These are phyloP conservation scores for Mormyrops boulengeri DNA, from an alignment of 2,797 vertebrate genomes.

Conservation along the genomic window DNA sequence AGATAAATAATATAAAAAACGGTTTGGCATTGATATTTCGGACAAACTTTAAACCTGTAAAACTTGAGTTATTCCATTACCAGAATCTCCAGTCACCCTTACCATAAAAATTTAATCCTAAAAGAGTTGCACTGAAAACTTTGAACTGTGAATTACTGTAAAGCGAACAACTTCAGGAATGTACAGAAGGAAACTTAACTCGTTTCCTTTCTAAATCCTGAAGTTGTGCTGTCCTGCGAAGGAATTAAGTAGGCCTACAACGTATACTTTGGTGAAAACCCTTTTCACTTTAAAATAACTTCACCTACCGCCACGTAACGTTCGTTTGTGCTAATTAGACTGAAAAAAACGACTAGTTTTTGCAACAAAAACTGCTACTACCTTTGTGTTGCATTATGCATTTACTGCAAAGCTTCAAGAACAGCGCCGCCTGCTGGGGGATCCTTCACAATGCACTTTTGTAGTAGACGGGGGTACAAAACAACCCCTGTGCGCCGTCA, in stretches of 20 bases:
- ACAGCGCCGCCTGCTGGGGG: constrained; percentile 27
- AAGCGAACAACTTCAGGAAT: constrained; percentile 18
- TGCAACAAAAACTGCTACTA: background rate
- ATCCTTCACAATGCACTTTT: background rate
- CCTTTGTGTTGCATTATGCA: background rate
- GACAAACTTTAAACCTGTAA: background rate
- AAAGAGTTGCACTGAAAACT: background rate
- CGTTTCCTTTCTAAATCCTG: background rate
- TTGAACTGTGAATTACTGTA: background rate
- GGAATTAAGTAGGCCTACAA: background rate
- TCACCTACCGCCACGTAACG: background rate
- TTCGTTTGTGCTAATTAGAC: background rate
- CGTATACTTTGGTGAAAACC: background rate
- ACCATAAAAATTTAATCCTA: background rate
- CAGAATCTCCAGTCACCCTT: background rate
- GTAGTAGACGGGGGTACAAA: background rate
- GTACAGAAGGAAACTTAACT: background rate
- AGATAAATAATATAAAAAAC: background rate
- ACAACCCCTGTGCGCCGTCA: background rate
- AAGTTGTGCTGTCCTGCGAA: background rate
- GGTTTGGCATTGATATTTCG: background rate
- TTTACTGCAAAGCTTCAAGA: background rate
- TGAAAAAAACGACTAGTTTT: background rate
- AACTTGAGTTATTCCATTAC: background rate
- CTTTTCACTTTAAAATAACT: background rate